These are phyloP conservation scores for Cyclargus thomasi DNA, from an alignment of 1,140 invertebrate species.

Conservation along the genomic window DNA sequence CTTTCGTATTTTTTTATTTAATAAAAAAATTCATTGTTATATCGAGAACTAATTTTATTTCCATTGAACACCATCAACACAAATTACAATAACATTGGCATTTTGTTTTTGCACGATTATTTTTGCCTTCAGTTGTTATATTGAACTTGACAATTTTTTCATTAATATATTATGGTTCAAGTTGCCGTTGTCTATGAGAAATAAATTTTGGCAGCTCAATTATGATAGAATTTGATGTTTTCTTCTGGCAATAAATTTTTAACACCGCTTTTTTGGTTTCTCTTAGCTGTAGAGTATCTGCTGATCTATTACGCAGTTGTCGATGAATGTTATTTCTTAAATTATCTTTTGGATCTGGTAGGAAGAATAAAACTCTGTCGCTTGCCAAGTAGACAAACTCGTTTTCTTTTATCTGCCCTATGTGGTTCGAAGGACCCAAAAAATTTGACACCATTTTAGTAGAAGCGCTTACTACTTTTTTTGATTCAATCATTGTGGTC, in stretches of 20 bases:
- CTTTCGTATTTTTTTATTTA: conserved; percentile 17
- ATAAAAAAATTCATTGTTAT: conserved; percentile 19
- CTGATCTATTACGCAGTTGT: conserved; percentile 13
- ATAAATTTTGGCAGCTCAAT: conserved; percentile 51
- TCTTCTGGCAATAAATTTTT: conserved; percentile 51
- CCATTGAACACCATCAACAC: not conserved
- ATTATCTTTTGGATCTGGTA: conserved; percentile 7
- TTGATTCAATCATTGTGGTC: not conserved
- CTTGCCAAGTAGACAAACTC: not conserved
- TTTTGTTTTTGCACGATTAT: not conserved
- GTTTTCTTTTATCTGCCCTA: not conserved
- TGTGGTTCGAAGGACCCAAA: not conserved
- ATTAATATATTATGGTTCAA: not conserved
- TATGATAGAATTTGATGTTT: conserved; percentile 28
- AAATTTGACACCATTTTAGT: not conserved
- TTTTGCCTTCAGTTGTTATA: not conserved
- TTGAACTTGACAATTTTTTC: not conserved
- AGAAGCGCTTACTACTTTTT: not conserved
- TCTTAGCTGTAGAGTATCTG: conserved; percentile 48
- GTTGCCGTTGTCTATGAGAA: conserved; percentile 31
- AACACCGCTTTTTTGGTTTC: conserved; percentile 59
- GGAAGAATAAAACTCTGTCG: conserved; percentile 1
- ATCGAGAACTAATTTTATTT: not conserved
- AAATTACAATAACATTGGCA: not conserved
- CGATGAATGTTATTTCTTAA: not conserved